Evolutionary conservation across 2,797 vertebrate species (phyloP).

Genomic region (Enteromius fasciolatus): DNA sequence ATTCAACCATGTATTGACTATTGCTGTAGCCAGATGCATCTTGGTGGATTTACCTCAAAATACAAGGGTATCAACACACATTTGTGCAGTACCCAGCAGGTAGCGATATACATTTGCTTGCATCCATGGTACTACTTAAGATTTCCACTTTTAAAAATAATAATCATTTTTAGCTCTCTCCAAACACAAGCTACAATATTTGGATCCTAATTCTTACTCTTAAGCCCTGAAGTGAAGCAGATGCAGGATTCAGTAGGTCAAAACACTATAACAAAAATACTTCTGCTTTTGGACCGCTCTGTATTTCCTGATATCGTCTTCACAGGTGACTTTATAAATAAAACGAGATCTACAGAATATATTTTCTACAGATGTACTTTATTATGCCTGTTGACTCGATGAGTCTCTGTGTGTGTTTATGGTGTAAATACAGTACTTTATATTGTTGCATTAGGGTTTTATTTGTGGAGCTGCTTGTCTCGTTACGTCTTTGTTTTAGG

Average conservation of each 20-base stretch:
- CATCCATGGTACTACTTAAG: background rate
- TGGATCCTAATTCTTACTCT: background rate
- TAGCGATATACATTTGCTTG: background rate
- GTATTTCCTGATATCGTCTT: background rate
- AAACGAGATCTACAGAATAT: slow-evolving; percentile 45
- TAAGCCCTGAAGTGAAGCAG: background rate
- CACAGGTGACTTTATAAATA: slow-evolving; percentile 29
- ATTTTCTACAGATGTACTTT: slow-evolving; percentile 67
- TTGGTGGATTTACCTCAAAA: background rate
- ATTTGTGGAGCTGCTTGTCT: slow-evolving; percentile 71
- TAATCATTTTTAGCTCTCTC: background rate
- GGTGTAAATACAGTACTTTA: slow-evolving; percentile 77
- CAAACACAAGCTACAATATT: background rate
- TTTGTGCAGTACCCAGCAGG: background rate
- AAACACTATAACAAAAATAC: background rate
- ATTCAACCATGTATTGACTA: background rate
- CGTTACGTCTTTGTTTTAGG: slow-evolving; percentile 70
- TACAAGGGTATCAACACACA: background rate
- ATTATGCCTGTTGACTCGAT: slow-evolving; percentile 47
- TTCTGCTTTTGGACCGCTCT: background rate
- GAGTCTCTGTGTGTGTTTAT: slow-evolving; percentile 58
- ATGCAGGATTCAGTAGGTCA: background rate
- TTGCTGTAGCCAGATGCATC: background rate
- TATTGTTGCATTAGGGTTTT: slow-evolving; percentile 69
- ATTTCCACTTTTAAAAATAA: background rate